Evolutionary conservation across 1,140 invertebrate genomes (phyloP).

Genomic region (Diabrotica virgifera): DNA sequence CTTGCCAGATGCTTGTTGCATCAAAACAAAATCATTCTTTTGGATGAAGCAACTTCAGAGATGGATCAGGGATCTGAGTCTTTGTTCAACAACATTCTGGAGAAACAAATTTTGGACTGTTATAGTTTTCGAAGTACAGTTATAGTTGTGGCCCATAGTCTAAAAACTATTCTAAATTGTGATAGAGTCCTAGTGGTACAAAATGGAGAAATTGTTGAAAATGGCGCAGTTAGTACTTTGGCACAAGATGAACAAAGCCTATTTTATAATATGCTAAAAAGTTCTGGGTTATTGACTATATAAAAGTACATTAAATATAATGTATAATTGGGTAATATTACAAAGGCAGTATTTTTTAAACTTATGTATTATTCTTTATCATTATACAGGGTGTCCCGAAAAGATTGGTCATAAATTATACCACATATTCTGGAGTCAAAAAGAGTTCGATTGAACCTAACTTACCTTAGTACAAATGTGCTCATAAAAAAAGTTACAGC

Average conservation of each 20-base stretch:
- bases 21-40: conserved; percentile 60
- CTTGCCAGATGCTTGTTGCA: conserved; percentile 68
- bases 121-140: conserved; percentile 65
- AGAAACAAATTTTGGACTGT: conserved; percentile 52
- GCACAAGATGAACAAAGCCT: conserved; percentile 59
- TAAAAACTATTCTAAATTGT: conserved; percentile 79
- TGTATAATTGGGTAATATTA: not conserved
- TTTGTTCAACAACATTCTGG: conserved; percentile 34
- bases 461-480: no score
- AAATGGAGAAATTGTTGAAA: conserved; percentile 62
- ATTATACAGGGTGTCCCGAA: no score
- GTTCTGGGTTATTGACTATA: conserved; percentile 47
- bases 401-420: no score
- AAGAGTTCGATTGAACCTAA: no score
- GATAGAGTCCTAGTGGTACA: conserved; percentile 72
- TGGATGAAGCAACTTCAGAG: conserved; percentile 73
- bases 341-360: no score
- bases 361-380: conserved; percentile 6
- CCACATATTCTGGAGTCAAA: no score
- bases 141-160: conserved; percentile 77
- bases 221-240: conserved; percentile 66
- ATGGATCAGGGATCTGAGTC: conserved; percentile 59
- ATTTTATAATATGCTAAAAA: conserved; percentile 66
- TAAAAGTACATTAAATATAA: conserved; percentile 10
- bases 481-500: no score